These are phyloP conservation scores for Drosophila aldrichi DNA, from an alignment of 2,888 invertebrate genomes.

Conservation along the genomic window DNA sequence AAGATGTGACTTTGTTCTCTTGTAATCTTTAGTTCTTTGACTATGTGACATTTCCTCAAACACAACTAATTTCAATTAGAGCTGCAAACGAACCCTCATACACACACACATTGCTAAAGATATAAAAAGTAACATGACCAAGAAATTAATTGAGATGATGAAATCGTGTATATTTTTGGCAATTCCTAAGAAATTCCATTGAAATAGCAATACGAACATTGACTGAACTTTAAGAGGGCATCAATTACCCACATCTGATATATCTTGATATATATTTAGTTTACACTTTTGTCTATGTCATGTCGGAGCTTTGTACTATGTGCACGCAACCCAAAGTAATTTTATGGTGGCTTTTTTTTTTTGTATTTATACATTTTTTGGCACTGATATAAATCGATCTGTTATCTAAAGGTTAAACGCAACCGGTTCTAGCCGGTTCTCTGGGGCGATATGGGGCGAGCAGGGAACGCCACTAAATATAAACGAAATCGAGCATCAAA, in stretches of 20 bases:
- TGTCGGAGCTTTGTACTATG: constrained; percentile 15
- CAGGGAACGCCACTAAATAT: constrained; percentile 34
- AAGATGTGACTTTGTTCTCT: neutral
- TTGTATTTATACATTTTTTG: constrained; percentile 7
- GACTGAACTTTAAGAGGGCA: constrained; percentile 35
- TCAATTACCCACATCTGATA: constrained; percentile 18
- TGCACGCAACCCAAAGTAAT: constrained; percentile 31
- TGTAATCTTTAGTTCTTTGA: neutral
- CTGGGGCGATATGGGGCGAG: constrained; percentile 20
- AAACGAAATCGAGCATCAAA: constrained; percentile 21
- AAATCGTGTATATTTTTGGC: constrained; percentile 46
- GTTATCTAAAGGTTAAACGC: constrained; percentile 40
- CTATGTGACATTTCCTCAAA: constrained; percentile 5
- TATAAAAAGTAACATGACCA: constrained; percentile 4
- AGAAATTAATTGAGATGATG: constrained; percentile 52
- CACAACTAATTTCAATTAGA: constrained; percentile 11
- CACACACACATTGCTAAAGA: constrained; percentile 2
- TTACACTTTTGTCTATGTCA: constrained; percentile 23
- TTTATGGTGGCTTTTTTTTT: neutral
- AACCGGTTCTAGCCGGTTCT: constrained; percentile 40
- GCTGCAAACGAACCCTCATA: neutral
- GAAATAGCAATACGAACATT: constrained; percentile 3
- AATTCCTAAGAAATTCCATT: constrained; percentile 36
- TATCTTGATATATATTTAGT: neutral
- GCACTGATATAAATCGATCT: constrained; percentile 48